Conservation (phyloP, 2,888 invertebrate genomes). For the Acanthosepion pharaonis region DNA sequence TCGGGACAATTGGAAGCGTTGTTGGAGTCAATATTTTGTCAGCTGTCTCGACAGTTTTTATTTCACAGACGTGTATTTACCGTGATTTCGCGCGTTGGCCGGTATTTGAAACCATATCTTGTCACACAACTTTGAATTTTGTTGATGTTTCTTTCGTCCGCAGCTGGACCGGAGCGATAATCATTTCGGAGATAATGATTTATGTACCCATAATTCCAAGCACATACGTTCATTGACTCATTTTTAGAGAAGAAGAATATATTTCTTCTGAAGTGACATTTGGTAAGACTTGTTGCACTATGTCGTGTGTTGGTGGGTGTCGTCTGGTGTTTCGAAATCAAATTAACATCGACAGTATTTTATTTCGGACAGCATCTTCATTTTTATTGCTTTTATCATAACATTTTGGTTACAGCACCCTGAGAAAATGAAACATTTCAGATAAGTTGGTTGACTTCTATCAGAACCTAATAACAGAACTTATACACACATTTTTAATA, state of each 20-base stretch:
- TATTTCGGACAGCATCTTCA: too few relatives aligned
- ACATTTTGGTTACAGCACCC: too few relatives aligned
- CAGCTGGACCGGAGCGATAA: background rate
- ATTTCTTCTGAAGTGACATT: too few relatives aligned
- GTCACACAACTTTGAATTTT: background rate
- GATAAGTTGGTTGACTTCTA: too few relatives aligned
- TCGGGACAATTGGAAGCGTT: background rate
- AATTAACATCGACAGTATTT: too few relatives aligned
- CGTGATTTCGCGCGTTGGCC: background rate
- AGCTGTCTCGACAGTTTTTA: background rate
- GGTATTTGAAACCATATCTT: background rate
- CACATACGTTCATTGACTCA: background rate
- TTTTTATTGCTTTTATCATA: too few relatives aligned
- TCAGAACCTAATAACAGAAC: too few relatives aligned
- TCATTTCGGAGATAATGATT: background rate
- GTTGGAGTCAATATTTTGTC: background rate
- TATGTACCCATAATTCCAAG: background rate
- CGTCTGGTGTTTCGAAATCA: too few relatives aligned
- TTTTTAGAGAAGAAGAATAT: background rate
- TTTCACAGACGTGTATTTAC: constrained; percentile 33
- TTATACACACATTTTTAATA: too few relatives aligned
- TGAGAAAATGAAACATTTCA: too few relatives aligned
- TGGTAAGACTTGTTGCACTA: too few relatives aligned
- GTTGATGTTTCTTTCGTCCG: background rate
- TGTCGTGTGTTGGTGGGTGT: too few relatives aligned